These are phyloP conservation scores for Pycnonotus jocosus DNA, from an alignment of 2,113 vertebrate species.

Conservation along the genomic window DNA sequence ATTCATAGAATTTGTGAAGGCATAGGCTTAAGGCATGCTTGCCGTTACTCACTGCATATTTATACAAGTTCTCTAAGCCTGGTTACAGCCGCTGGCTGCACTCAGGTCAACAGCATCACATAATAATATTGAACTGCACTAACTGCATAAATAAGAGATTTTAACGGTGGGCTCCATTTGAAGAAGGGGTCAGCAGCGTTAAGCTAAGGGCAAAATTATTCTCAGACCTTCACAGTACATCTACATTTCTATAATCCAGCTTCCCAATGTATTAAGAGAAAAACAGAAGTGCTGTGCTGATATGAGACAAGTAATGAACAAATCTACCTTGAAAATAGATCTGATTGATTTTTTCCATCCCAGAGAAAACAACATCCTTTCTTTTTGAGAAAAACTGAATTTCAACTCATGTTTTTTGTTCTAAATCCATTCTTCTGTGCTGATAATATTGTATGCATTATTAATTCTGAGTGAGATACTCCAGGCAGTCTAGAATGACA, in stretches of 20 bases:
- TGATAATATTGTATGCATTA: neutral
- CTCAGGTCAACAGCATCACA: slow-evolving; percentile 16
- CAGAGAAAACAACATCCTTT: neutral
- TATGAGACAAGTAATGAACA: neutral
- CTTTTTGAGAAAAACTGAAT: neutral
- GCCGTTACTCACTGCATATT: neutral
- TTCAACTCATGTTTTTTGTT: neutral
- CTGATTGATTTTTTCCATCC: neutral
- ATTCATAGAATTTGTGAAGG: slow-evolving; percentile 34
- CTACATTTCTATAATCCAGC: neutral
- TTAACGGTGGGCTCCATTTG: neutral
- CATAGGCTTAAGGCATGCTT: neutral
- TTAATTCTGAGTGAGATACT: neutral
- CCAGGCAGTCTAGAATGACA: neutral
- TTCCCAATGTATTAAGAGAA: neutral
- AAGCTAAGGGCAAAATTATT: neutral
- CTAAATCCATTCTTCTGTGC: neutral
- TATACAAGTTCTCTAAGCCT: neutral
- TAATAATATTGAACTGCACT: neutral
- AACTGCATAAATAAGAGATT: slow-evolving; percentile 36
- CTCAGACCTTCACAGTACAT: neutral
- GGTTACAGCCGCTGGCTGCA: neutral
- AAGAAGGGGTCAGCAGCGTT: neutral
- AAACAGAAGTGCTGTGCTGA: neutral
- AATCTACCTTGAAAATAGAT: neutral